Evolutionary conservation across 1,140 invertebrate species (phyloP), one percentile per base, ranked within the genome.

Genomic region (Aphaenogaster ashmeadi): DNA sequence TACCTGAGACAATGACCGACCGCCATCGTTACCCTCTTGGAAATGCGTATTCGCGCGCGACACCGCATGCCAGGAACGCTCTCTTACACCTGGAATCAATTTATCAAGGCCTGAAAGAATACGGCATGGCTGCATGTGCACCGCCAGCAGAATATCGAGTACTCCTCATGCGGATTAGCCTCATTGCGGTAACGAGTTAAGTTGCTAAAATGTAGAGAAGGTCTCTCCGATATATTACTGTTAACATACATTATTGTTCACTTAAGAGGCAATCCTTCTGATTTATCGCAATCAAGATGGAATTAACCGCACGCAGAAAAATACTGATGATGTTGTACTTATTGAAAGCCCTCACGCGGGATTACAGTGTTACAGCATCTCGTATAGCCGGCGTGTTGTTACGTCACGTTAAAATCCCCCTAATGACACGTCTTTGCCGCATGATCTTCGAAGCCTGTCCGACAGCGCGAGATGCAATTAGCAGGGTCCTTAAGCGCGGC

Each of bases 1-100:
- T 93, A 90, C 91, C 81, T 78, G 86, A 91, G 92, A 93, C 92
- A 92, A 93, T 93, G 92, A 93, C 92, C 92, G 91, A 90, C 87
- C 91, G 92, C 91, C 90, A 90, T 93, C 92, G 87, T 92, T 92
- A 93, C 91, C 86, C 88, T 84, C 58, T 60, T 88, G 88, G 86
- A 90, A 92, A 92, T 79, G 85, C 88, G 86, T 88, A 89, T 69
- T 87, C 90, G 88, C 88, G 86, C 60, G 27, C 52, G 79, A 71
- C 66, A 81, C 64, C 50, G 18, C 58, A 81, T 74, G 75, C 77
- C 52, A n/a, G 75, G 78, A 67, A 91, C 85, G 66, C 85, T 92
- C 89, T 92, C 79, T 87, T 87, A 72, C 90, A 87, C 60, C 89
- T 92, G 78, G 86, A 92, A 92, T 92, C 91, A 90, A 92, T 92